Base-by-base conservation (phyloP, 2,888 invertebrate species). In the Hylaea fasciaria region DNA sequence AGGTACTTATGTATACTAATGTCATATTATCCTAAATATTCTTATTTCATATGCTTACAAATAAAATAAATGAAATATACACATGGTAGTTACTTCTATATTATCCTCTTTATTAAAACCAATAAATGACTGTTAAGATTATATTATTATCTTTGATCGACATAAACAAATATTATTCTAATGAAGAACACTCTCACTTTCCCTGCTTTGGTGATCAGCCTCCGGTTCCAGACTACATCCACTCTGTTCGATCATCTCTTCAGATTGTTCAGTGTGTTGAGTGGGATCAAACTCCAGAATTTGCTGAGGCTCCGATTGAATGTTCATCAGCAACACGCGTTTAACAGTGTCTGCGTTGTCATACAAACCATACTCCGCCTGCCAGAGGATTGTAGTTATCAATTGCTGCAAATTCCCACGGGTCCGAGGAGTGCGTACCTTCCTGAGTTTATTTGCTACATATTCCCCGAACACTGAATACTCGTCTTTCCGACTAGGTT, bases 371-470 rank as follows among this genome's bases (percentile, higher is more conserved):
- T 89, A 91, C 53, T 92, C 91, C 0, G 91, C 89, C 66, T 91
- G 91, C 91, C 91, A 92, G 16, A 92, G 64, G 66, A 91, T 84
- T 2, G 91, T 92, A 22, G 91, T 87, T 0, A 92, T 89, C 14
- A 92, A 66, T 57, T 92, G 91, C 62, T 92, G 91, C 3, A 92
- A 74, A 62, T 92, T 92, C 0, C 89, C 87, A 22, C 84, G 69
- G 0, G 90, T 86, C 1, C 86, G 76, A 10, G 83, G 74, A 0
- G 77, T 71, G 59, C 81, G 84, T 10, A 91, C 79, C 64, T 91
- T 92, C 16, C 91, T 79, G 13, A 92, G 63, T 68, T 90, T 91
- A 68, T 89, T 91, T 0, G 89, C 89, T 12, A 92, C 81, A 70
- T 91, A 92, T 64, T 92, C 90, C 37, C 91, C 91, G 2, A 92